These are phyloP conservation scores for Scaptomyza reducta DNA, from an alignment of 2,888 invertebrate species.

Conservation along the genomic window DNA sequence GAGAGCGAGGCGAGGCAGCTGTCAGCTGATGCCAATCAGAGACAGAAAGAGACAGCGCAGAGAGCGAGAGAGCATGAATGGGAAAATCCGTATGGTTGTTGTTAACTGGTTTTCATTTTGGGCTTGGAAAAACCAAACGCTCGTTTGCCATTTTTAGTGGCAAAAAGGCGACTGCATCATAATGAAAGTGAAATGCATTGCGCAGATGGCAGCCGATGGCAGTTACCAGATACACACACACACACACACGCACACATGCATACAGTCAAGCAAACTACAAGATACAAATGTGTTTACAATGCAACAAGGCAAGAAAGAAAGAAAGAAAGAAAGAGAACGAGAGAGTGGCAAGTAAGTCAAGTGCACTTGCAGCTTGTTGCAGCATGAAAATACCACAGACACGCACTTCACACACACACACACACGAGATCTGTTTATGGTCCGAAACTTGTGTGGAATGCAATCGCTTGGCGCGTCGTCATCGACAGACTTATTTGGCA, in stretches of 20 bases:
- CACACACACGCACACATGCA: neutral
- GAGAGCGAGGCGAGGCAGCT: constrained; percentile 57
- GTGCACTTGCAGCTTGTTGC: constrained; percentile 72
- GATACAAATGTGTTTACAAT: constrained; percentile 10
- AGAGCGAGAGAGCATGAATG: constrained; percentile 35
- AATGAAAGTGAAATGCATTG: constrained; percentile 82
- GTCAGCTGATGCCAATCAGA: constrained; percentile 74
- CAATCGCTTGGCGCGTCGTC: constrained; percentile 65
- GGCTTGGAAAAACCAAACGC: constrained; percentile 75
- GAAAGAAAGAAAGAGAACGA: constrained; percentile 4
- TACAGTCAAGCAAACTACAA: constrained; percentile 2
- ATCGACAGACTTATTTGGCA: constrained; percentile 65
- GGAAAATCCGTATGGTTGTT: constrained; percentile 61
- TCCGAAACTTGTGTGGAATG: constrained; percentile 66
- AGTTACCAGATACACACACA: constrained; percentile 70
- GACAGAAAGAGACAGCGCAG: constrained; percentile 1
- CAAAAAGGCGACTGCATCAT: constrained; percentile 81
- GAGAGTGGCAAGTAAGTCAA: constrained; percentile 63
- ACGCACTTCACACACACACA: constrained; percentile 43
- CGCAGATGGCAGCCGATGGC: constrained; percentile 72
- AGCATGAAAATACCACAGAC: constrained; percentile 68
- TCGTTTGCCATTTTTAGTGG: constrained; percentile 78
- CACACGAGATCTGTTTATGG: constrained; percentile 52
- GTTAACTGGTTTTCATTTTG: constrained; percentile 76
- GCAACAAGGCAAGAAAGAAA: constrained; percentile 7